Evolutionary conservation across 2,888 invertebrate species (phyloP).

Genomic region (Dasypolia templi): DNA sequence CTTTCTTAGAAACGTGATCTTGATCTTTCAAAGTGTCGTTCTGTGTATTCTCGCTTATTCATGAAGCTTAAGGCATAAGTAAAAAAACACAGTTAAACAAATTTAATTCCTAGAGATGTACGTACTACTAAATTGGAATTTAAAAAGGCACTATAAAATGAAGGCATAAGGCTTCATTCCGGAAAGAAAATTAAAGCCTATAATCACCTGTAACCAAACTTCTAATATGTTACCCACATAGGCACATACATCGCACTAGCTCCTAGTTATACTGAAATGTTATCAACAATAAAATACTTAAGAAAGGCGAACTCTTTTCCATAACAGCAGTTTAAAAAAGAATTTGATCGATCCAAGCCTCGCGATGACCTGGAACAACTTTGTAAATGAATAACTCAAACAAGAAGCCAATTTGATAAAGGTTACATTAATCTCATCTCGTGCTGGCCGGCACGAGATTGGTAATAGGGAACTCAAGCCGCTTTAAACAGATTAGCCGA

Average conservation of each 20-base stretch:
- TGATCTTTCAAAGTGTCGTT: background rate
- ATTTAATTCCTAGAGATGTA: background rate
- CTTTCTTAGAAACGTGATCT: background rate
- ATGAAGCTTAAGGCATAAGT: background rate
- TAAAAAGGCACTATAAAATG: too few relatives aligned
- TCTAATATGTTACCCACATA: background rate
- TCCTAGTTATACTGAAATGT: background rate
- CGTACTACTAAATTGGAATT: too few relatives aligned
- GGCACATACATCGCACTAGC: background rate
- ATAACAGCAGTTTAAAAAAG: background rate
- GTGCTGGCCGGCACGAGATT: constrained; percentile 3
- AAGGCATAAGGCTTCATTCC: too few relatives aligned
- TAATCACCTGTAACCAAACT: background rate
- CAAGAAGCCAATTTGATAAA: constrained; percentile 1
- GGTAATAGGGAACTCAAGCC: constrained; percentile 9
- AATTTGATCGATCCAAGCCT: background rate
- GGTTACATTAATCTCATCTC: constrained; percentile 29
- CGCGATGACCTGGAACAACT: constrained; percentile 1
- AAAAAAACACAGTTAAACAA: background rate
- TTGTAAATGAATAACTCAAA: constrained; percentile 17
- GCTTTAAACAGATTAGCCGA: constrained; percentile 31
- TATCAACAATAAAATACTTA: too few relatives aligned
- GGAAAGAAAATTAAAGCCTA: background rate
- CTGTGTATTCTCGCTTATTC: background rate
- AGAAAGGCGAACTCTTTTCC: background rate